Conservation (phyloP, 64 coral and sea anemone genomes). For the Anthopleura sola region DNA sequence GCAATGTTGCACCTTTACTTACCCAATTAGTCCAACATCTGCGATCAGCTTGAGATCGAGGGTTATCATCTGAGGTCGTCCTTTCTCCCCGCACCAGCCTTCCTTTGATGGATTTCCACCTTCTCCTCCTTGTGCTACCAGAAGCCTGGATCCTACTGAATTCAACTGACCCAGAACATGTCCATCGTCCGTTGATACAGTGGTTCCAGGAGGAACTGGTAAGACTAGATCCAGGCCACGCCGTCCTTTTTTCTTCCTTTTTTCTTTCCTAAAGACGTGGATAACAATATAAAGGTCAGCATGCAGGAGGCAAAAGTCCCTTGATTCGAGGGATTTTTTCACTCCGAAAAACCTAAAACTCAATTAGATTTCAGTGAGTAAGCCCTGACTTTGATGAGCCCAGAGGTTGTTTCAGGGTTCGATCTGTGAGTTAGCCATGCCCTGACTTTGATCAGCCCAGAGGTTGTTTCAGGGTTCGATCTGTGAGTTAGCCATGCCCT, state of each 20-base stretch:
- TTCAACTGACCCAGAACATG: constrained; percentile 68
- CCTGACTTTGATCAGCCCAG: too few relatives aligned
- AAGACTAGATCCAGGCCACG: constrained; percentile 76
- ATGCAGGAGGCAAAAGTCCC: too few relatives aligned
- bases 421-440: too few relatives aligned
- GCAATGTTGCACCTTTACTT: too few relatives aligned
- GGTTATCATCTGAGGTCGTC: constrained; percentile 57
- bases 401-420: too few relatives aligned
- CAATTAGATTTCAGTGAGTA: too few relatives aligned
- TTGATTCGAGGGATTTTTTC: too few relatives aligned
- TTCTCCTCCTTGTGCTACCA: constrained; percentile 77
- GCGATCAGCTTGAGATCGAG: constrained; percentile 75
- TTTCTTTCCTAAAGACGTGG: not conserved
- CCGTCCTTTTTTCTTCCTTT: constrained; percentile 61
- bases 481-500: too few relatives aligned
- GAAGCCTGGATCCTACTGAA: constrained; percentile 53
- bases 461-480: too few relatives aligned
- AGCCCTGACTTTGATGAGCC: too few relatives aligned
- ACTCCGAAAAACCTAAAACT: too few relatives aligned
- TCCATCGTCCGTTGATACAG: constrained; percentile 64
- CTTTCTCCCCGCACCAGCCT: constrained; percentile 82
- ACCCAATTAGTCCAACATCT: constrained; percentile 86
- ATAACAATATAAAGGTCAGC: not conserved
- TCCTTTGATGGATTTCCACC: constrained; percentile 73
- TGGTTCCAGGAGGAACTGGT: constrained; percentile 85